phyloP scores from a whole-genome alignment of 2,888 invertebrate species.

The Tethea ocularis region DNA sequence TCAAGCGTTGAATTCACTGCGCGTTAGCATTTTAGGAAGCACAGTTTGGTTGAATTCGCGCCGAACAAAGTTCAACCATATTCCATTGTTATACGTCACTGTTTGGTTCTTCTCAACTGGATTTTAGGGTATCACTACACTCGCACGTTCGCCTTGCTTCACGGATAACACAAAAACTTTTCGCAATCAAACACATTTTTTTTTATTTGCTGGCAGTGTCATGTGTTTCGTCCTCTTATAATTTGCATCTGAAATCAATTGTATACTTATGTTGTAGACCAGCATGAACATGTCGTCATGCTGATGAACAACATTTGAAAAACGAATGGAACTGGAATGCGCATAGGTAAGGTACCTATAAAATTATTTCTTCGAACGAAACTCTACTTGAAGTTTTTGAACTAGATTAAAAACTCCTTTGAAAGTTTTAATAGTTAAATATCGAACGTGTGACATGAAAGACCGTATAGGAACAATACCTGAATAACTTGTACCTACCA shows the following conservation, averaged over 20 bases:
- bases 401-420: not conserved
- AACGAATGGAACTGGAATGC: slow-evolving; percentile 63
- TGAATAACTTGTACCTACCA: not conserved
- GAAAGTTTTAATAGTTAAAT: too few relatives aligned
- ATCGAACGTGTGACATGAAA: too few relatives aligned
- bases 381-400: not conserved
- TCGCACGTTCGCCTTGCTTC: slow-evolving; percentile 71
- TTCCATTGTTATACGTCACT: slow-evolving; percentile 76
- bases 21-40: slow-evolving; percentile 70
- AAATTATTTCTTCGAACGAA: not conserved
- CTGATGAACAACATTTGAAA: slow-evolving; percentile 48
- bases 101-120: slow-evolving; percentile 73
- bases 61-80: slow-evolving; percentile 72
- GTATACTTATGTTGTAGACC: slow-evolving; percentile 47
- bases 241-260: slow-evolving; percentile 63
- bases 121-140: slow-evolving; percentile 57
- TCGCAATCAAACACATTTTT: slow-evolving; percentile 80
- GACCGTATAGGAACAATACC: too few relatives aligned
- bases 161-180: slow-evolving; percentile 57
- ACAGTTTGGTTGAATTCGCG: slow-evolving; percentile 62
- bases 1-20: slow-evolving; percentile 56
- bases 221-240: slow-evolving; percentile 50
- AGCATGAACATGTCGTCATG: slow-evolving; percentile 46
- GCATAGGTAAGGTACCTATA: slow-evolving; percentile 27
- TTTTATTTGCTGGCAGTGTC: slow-evolving; percentile 60